phyloP scores from a whole-genome alignment of 2,888 invertebrate genomes.

The Pemphredon lugubris region DNA sequence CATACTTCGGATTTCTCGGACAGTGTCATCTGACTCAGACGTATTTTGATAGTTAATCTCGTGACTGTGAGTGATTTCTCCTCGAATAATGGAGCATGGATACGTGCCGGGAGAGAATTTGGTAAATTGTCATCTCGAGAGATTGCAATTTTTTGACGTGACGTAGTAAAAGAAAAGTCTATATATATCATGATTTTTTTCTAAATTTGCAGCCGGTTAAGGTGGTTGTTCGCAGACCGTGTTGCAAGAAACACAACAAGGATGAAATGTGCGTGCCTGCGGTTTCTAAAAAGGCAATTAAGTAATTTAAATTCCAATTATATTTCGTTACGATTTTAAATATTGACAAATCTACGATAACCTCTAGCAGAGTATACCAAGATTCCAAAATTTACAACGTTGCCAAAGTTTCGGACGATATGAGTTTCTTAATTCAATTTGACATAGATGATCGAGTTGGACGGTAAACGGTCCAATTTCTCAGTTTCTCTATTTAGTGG shows the following conservation, averaged over 20 bases:
- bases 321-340: too few relatives aligned
- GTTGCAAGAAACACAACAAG: constrained; percentile 61
- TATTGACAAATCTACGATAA: too few relatives aligned
- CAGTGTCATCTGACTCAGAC: constrained; percentile 5
- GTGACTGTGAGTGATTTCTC: neutral
- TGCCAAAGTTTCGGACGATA: too few relatives aligned
- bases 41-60: neutral
- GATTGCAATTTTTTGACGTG: too few relatives aligned
- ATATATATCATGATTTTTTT: too few relatives aligned
- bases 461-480: too few relatives aligned
- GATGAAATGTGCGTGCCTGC: constrained; percentile 68
- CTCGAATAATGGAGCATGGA: constrained; percentile 64
- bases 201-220: constrained; percentile 65
- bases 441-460: too few relatives aligned
- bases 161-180: too few relatives aligned
- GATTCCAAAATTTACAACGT: too few relatives aligned
- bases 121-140: constrained; percentile 55
- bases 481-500: too few relatives aligned
- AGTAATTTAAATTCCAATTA: constrained; percentile 26
- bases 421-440: too few relatives aligned
- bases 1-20: constrained; percentile 18
- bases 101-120: constrained; percentile 67
- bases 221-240: constrained; percentile 68
- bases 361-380: too few relatives aligned
- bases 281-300: constrained; percentile 70